These are phyloP conservation scores for Nycticorax nycticorax DNA, from an alignment of 2,113 vertebrate species.

Conservation along the genomic window DNA sequence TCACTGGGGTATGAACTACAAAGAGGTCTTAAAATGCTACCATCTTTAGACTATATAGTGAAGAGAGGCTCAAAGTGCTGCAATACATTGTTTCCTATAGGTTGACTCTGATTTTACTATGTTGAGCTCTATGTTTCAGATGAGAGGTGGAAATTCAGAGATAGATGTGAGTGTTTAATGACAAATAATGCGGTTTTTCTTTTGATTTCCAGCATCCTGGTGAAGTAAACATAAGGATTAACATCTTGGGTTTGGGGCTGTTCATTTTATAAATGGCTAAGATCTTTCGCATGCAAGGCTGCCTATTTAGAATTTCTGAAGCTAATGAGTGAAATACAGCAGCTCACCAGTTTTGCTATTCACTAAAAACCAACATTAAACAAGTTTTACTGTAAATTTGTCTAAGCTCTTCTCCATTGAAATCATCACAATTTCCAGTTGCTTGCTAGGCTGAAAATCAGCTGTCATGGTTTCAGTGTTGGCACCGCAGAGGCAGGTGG, in stretches of 20 bases:
- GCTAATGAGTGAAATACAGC: neutral
- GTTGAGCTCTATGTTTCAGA: neutral
- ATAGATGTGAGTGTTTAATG: neutral
- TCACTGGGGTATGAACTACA: neutral
- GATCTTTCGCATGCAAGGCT: neutral
- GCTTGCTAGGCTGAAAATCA: neutral
- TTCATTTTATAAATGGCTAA: neutral
- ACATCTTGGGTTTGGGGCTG: neutral
- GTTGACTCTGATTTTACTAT: neutral
- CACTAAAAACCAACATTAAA: neutral
- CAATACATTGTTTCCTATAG: neutral
- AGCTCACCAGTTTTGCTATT: neutral
- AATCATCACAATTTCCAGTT: neutral
- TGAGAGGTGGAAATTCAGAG: neutral
- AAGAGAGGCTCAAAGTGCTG: neutral
- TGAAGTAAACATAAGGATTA: neutral
- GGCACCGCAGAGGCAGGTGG: neutral
- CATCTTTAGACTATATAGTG: neutral
- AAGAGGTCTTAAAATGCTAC: neutral
- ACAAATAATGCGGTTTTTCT: neutral
- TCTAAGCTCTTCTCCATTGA: neutral
- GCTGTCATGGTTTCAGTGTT: neutral
- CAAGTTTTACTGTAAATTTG: neutral
- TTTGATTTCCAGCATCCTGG: neutral
- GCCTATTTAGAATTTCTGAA: neutral